Base-by-base conservation (phyloP, 2,113 vertebrate species). In the Talpa occidentalis region DNA sequence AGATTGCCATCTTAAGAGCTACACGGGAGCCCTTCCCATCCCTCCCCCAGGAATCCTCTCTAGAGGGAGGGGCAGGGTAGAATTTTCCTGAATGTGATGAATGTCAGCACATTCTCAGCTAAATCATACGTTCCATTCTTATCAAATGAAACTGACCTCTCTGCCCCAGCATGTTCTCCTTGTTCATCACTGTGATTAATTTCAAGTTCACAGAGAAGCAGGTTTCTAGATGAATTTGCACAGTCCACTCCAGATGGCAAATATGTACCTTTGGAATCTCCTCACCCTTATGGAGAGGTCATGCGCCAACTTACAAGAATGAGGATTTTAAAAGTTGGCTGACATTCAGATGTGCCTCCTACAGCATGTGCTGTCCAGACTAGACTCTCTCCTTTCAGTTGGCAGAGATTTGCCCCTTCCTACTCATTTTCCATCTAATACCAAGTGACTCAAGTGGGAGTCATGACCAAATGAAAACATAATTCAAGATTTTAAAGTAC, bases 371-470 rank as follows among this genome's bases (percentile, higher is more conserved):
- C 94, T 97, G 96, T 90, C 94, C 84, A 76, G 84, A 88, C 97
- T 97, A 94, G 97, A 82, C 90, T 87, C 69, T 67, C 24, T 91
- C 4, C 82, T 94, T 87, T 95, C 81, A 49, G 24, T 35, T 90
- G 90, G 59, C 10, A 1, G 49, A 77, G 32, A 74, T 97, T 64
- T 44, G 30, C 88, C 79, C 92, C 67, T 92, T 90, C 35, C 60
- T 72, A 72, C 9, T 2, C 88, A 86, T 90, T 93, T 92, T 94
- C 94, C 15, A 67, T 74, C 15, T 64, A 76, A 95, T 60, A 94
- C 83, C 94, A 26, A 42, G 81, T 90, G 95, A 95, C 66, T 97
- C 94, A 93, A 91, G 91, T 93, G 95, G 88, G 90, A 98, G 96
- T 92, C 93, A 94, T 0, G 26, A 81, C 66, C 96, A 85, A 94